These are phyloP conservation scores for Hypotaenidia philippensis DNA, from an alignment of 2,797 vertebrate species.

Conservation along the genomic window DNA sequence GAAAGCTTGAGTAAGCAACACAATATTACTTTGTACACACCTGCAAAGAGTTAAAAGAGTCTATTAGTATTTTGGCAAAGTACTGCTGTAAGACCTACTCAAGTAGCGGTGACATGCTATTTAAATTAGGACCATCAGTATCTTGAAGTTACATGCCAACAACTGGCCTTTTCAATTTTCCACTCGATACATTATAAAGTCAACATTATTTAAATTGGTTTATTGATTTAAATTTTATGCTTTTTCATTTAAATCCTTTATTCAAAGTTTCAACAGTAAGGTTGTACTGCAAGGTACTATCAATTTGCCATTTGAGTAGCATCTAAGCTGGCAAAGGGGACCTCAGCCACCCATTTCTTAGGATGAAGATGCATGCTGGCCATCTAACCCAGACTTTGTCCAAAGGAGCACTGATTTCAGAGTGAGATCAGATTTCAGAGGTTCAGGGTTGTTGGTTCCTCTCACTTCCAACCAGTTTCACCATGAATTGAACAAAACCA, in stretches of 20 bases:
- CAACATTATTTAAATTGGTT: neutral
- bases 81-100: neutral
- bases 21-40: slow-evolving; percentile 98
- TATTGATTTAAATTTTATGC: neutral
- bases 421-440: neutral
- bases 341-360: neutral
- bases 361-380: fast-evolving
- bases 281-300: neutral
- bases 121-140: neutral
- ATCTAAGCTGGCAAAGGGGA: neutral
- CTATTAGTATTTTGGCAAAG: neutral
- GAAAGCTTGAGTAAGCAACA: slow-evolving; percentile 97
- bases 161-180: neutral
- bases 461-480: neutral
- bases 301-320: neutral
- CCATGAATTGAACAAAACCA: fast-evolving
- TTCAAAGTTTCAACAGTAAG: neutral
- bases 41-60: slow-evolving; percentile 73
- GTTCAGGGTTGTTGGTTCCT: neutral
- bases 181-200: fast-evolving
- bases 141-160: neutral
- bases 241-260: neutral
- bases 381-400: neutral
- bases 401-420: neutral
- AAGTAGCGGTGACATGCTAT: neutral